Conservation (phyloP, 2,888 invertebrate species). For the Chrysolina oricalcia region DNA sequence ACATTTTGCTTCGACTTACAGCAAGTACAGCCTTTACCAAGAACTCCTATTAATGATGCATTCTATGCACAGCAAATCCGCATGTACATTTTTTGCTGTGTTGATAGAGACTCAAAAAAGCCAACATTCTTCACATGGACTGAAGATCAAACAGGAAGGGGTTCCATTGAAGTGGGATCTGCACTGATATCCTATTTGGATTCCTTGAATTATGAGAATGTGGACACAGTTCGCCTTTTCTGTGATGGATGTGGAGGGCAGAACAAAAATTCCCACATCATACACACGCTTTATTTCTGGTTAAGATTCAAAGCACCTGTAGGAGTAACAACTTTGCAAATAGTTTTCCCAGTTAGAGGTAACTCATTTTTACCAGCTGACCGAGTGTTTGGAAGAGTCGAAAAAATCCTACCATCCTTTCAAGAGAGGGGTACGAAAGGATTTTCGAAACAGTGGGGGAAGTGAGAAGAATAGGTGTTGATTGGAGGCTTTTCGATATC, state of each 20-base stretch:
- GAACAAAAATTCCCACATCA: conserved; percentile 22
- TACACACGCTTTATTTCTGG: not conserved
- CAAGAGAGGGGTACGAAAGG: too few relatives aligned
- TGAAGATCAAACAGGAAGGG: conserved; percentile 28
- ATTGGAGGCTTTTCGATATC: too few relatives aligned
- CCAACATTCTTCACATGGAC: conserved; percentile 51
- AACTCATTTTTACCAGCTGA: too few relatives aligned
- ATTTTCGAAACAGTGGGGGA: too few relatives aligned
- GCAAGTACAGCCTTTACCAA: conserved; percentile 54
- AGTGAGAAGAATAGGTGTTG: too few relatives aligned
- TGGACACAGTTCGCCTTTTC: not conserved
- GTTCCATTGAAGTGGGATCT: not conserved
- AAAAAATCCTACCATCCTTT: too few relatives aligned
- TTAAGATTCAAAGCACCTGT: too few relatives aligned
- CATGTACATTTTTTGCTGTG: conserved; percentile 49
- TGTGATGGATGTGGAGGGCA: conserved; percentile 25
- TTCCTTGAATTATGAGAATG: not conserved
- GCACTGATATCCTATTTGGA: not conserved
- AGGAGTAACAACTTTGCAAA: too few relatives aligned
- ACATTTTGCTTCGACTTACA: conserved; percentile 54
- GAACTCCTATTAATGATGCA: conserved; percentile 50
- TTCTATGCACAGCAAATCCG: conserved; percentile 51
- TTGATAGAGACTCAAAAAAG: conserved; percentile 34
- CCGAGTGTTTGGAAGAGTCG: too few relatives aligned
- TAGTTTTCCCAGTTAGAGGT: too few relatives aligned